These are phyloP conservation scores for Cheilosia vulpina DNA, from an alignment of 2,888 invertebrate species.

Conservation along the genomic window DNA sequence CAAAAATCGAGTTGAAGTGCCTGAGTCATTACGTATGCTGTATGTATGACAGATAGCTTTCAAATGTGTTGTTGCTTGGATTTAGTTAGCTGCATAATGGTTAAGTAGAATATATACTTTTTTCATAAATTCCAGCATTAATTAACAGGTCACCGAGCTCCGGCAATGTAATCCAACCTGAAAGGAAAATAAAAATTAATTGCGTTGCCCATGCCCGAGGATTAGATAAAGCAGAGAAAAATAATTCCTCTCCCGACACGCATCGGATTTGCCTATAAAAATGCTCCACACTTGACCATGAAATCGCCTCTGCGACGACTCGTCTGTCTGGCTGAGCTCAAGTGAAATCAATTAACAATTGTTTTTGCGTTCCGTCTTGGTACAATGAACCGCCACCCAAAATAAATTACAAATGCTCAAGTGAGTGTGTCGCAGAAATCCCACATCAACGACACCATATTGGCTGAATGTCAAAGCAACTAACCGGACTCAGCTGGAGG, in stretches of 20 bases:
- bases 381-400: neutral
- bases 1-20: too few species aligned
- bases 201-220: neutral
- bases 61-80: neutral
- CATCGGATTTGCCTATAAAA: constrained; percentile 12
- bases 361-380: constrained; percentile 7
- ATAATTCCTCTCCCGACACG: neutral
- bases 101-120: neutral
- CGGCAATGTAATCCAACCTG: neutral
- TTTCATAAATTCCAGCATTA: neutral
- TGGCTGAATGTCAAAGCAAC: constrained; percentile 49
- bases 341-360: constrained; percentile 45
- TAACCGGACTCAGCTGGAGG: constrained; percentile 41
- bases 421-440: constrained; percentile 54
- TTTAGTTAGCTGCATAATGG: neutral
- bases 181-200: neutral
- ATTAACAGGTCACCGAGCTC: neutral
- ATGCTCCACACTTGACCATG: constrained; percentile 23
- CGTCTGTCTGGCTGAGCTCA: constrained; percentile 26
- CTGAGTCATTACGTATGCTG: too few species aligned
- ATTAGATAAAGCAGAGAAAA: neutral
- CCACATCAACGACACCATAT: constrained; percentile 49
- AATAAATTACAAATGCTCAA: constrained; percentile 54
- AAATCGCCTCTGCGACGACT: constrained; percentile 7
- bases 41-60: too few species aligned